Base-by-base conservation (phyloP, 1,140 invertebrate genomes). In the Marisa cornuarietis region DNA sequence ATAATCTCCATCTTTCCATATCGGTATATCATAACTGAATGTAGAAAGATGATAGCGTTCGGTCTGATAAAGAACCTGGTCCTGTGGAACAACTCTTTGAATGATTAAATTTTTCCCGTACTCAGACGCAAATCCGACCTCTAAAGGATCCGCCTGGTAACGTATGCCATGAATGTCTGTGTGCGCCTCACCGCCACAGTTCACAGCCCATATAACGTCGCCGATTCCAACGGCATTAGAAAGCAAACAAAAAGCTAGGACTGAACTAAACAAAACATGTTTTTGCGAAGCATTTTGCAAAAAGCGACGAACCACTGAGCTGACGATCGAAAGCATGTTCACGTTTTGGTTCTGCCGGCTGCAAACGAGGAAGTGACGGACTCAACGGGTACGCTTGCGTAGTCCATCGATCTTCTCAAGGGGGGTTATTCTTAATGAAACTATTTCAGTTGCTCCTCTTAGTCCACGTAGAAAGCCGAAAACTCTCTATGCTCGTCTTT, bases 1-100 rank as follows among this genome's bases (percentile, higher is more conserved):
- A 86, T 91, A 91, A 71, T 91, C 90, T 20, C 90, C 91, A 79
- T 91, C 90, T 76, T 83, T 83, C 78, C 82, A 84, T 14, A 91
- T 81, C 14, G 90, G 90, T 74, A 91, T 83, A 51, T 90, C 87
- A 80, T 91, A 91, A n/a, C 86, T 87, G 85, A 91, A 91, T 10
- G 85, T 90, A 51, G 85, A 87, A 68, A 85, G 83, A 83, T 91
- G 87, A 85, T 91, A 91, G 73, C 91, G 78, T 78, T 91, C 91
- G 20, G 90, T 91, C 81, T 91, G 90, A 79, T 91, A 91, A 13
- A 91, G 81, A 51, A 90, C 89, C 76, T 90, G 88, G 83, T 91
- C 90, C 79, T 90, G 89, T n/a, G 86, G 86, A 3, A 87, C 85
- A 54, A 91, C 88, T 79, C 91, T 81, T 42, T 87, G 85, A 65